Base-by-base conservation (phyloP, 92 coral and sea anemone species). In the Galaxea fascicularis region DNA sequence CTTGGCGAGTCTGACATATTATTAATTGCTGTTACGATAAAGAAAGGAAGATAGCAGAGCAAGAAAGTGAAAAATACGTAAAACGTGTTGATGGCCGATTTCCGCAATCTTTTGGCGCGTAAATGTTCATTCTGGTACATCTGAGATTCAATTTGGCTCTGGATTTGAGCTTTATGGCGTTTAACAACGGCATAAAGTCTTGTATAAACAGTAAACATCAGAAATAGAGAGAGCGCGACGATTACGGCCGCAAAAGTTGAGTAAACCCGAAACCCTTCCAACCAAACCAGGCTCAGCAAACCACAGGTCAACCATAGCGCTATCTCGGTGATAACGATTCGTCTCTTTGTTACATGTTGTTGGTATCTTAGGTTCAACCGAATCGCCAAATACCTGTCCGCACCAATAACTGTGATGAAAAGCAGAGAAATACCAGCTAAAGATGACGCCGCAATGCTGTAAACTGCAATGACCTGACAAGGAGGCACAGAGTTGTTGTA, bases 41-140 rank as follows among this genome's bases (percentile, higher is more conserved):
- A 78, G 52, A 78, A 78, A 8, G 82, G 82, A 26, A 78, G 72
- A 27, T 78, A 78, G 27, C 82, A 78, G 8, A 78, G 22, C 58
- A 78, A 27, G 20, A 78, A 78, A 0, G 35, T 68, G 17, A 62
- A 78, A 52, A 78, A 78, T 7, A 76, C 80, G 20, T 76, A 76
- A 7, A 76, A 21, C 0, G 82, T 62, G 22, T 62, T 78, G 25
- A 78, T 12, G 8, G 82, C 59, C 6, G 82, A 78, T 78, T 47
- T 78, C 17, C 82, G 41, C 4, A 41, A 13, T 18, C 59, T 63
- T 62, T 46, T 62, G 15, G 28, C 31, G 17, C 73, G 59, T 24
- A 29, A 25, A 8, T 27, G 17, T 46, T 63, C 82, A 41, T 24
- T 13, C 10, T 46, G 27, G 1, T 51, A 9, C 26, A 26, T 44